Evolutionary conservation across 1,140 invertebrate species (phyloP).

Genomic region (Myzus persicae): DNA sequence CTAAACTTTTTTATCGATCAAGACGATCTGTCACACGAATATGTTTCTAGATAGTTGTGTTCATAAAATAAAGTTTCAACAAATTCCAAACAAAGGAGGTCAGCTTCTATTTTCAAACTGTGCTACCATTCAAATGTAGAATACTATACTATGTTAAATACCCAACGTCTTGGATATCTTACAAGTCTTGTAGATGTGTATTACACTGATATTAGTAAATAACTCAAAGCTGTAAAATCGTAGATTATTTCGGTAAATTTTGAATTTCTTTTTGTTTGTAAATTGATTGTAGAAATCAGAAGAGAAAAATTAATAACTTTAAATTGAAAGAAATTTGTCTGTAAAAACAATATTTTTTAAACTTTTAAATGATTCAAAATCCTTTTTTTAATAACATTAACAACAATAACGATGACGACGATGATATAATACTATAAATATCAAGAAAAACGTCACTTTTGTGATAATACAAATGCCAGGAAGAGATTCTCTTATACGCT

Average conservation of each 20-base stretch:
- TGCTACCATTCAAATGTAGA: too few relatives aligned
- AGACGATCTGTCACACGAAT: too few relatives aligned
- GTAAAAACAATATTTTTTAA: too few relatives aligned
- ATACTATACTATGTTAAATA: too few relatives aligned
- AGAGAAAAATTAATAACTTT: neutral
- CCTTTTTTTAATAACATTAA: too few relatives aligned
- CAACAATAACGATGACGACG: neutral
- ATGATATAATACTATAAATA: neutral
- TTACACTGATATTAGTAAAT: too few relatives aligned
- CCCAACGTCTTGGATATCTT: too few relatives aligned
- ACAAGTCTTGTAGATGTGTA: too few relatives aligned
- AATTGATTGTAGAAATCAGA: neutral
- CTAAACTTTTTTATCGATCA: neutral
- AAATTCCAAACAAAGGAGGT: neutral
- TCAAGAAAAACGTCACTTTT: conserved; percentile 8
- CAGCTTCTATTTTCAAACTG: neutral
- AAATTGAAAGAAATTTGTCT: neutral
- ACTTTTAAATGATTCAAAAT: too few relatives aligned
- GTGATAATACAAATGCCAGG: neutral
- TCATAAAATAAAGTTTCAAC: neutral
- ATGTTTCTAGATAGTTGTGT: neutral
- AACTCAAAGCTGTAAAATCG: too few relatives aligned
- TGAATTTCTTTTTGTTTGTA: neutral
- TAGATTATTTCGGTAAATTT: neutral
- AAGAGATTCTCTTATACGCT: neutral